Evolutionary conservation across 2,888 invertebrate genomes (phyloP), one percentile per base, ranked within the genome.

Genomic region (Sicus ferrugineus): DNA sequence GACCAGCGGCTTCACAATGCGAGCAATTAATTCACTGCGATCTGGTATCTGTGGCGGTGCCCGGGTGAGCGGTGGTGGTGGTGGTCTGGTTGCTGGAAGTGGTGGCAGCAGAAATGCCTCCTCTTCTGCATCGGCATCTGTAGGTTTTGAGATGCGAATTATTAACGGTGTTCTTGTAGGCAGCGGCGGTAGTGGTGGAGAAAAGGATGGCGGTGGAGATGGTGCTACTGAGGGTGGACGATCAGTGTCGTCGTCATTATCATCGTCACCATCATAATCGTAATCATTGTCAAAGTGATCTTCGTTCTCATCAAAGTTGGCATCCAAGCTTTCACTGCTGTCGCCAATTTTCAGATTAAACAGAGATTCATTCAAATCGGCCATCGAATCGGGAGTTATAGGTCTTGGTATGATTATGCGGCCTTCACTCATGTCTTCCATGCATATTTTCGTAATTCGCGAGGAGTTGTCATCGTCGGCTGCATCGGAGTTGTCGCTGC

Each of bases 1-100:
- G 2, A 84, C 83, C 64, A 84, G 71, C 5, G 84, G 83, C 66
- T 79, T 83, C 1, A 77, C 71, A 0, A 79, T 75, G 1, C 81
- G 78, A 19, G 76, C 73, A 78, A 80, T 79, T 2, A 82, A 77
- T 11, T 75, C 73, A 67, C 78, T 79, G 30, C 81, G 80, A 19
- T 79, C 78, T 16, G 81, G 78, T 62, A 80, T 68, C 11, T 73
- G 58, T 9, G 77, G 77, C 26, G 78, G 77, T 0, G 72, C 65
- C 52, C 73, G 68, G 42, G 70, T 67, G 2, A 68, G 30, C 7
- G 73, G 72, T 14, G 73, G 70, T 4, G 72, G 75, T 9, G 73
- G 67, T n/a, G 73, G 68, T 19, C 69, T 58, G 16, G 68, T 58
- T n/a, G 59, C 31, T 11, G 75, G 70, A 4, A 72, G 26, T 19